Conservation (phyloP, 2,888 invertebrate species). For the Epistrophella euchroma region DNA sequence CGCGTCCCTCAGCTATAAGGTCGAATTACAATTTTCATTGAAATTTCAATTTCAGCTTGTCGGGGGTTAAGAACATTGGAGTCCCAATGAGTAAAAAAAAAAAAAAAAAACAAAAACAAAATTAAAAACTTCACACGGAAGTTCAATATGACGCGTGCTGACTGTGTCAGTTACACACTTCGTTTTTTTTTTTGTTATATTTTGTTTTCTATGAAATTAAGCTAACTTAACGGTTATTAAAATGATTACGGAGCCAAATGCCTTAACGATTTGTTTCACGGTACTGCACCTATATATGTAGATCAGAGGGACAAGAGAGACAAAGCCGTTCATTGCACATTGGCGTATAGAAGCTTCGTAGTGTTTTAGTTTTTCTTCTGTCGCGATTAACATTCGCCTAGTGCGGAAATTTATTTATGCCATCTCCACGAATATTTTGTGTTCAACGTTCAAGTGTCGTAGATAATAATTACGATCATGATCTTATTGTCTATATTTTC, state of each 20-base stretch:
- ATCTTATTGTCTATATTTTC: not conserved
- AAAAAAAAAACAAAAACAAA: not conserved
- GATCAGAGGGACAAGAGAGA: not conserved
- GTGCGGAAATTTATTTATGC: slow-evolving; percentile 62
- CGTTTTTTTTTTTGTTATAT: slow-evolving; percentile 24
- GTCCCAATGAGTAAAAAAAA: not conserved
- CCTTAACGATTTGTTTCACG: slow-evolving; percentile 54
- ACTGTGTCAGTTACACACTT: slow-evolving; percentile 50
- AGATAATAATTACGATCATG: slow-evolving; percentile 25
- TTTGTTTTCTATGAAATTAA: slow-evolving; percentile 44
- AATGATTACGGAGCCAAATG: slow-evolving; percentile 56
- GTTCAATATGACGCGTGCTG: slow-evolving; percentile 39
- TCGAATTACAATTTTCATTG: slow-evolving; percentile 45
- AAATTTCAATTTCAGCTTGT: slow-evolving; percentile 24
- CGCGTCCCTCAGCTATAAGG: slow-evolving; percentile 38
- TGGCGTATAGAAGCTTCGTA: not conserved
- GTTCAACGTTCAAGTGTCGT: not conserved
- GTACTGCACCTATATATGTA: slow-evolving; percentile 31
- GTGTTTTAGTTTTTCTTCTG: not conserved
- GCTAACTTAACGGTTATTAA: slow-evolving; percentile 54
- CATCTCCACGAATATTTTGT: slow-evolving; percentile 7
- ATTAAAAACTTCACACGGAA: slow-evolving; percentile 50
- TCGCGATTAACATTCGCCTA: slow-evolving; percentile 15
- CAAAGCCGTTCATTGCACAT: not conserved
- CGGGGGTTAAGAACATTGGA: slow-evolving; percentile 41